A percentile compares a stretch with the other conserved stretches of the same genome.
These are phyloP conservation scores for Anguilla japonica DNA, from an alignment of 2,113 vertebrate genomes.

Conservation along the genomic window DNA sequence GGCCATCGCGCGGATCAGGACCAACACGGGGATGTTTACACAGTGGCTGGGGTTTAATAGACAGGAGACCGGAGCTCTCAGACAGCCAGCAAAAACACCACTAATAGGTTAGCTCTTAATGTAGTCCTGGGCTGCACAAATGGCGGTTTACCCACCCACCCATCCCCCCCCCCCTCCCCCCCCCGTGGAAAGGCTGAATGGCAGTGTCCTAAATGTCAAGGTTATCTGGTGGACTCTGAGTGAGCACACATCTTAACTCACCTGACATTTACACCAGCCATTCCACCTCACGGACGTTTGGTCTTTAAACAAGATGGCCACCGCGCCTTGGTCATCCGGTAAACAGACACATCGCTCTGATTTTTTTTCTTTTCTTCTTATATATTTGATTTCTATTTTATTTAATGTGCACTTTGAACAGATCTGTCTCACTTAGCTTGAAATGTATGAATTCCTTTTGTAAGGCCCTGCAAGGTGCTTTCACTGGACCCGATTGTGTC, in stretches of 20 bases:
- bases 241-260: constrained; percentile 61
- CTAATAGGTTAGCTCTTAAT: constrained; percentile 86
- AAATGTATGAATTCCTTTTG: constrained; percentile 26
- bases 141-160: constrained; percentile 53
- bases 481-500: background rate
- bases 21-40: constrained; percentile 83
- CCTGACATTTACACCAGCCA: constrained; percentile 79
- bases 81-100: constrained; percentile 80
- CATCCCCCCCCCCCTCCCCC: constrained; percentile 39
- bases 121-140: constrained; percentile 69
- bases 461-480: background rate
- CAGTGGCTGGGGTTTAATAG: constrained; percentile 82
- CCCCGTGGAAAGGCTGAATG: constrained; percentile 56
- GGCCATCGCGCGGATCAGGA: constrained; percentile 79
- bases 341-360: constrained; percentile 52
- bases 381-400: background rate
- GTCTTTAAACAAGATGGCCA: constrained; percentile 69
- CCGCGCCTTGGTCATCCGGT: constrained; percentile 65
- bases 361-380: background rate
- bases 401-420: constrained; percentile 8
- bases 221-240: constrained; percentile 79
- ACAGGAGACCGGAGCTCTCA: constrained; percentile 77
- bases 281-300: constrained; percentile 52
- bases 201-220: constrained; percentile 83
- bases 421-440: constrained; percentile 12